Evolutionary conservation across 2,797 vertebrate species (phyloP).

Genomic region (Anisognathus igniventris): DNA sequence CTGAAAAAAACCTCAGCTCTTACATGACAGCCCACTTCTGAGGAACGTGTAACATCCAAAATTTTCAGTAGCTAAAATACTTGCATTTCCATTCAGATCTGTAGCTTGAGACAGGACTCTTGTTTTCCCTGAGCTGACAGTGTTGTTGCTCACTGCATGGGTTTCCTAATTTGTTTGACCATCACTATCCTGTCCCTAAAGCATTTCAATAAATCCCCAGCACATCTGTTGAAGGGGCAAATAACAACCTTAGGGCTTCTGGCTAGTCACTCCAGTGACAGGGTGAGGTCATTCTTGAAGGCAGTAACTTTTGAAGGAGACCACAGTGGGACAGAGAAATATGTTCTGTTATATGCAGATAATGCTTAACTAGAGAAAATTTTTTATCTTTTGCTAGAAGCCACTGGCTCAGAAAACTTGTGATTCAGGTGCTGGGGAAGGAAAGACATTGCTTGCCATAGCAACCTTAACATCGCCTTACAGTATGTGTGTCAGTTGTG

Average conservation of each 20-base stretch:
- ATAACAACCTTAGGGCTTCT: not conserved
- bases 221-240: not conserved
- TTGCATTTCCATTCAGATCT: not conserved
- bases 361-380: not conserved
- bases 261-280: not conserved
- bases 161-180: not conserved
- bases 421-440: conserved; percentile 35
- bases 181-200: not conserved
- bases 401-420: conserved; percentile 54
- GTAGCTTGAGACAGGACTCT: not conserved
- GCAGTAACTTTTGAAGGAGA: not conserved
- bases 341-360: not conserved
- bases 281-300: not conserved
- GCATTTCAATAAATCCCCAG: not conserved
- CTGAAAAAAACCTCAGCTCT: not conserved
- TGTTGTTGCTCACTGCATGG: not conserved
- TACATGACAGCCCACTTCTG: not conserved
- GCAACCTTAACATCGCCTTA: conserved; percentile 69
- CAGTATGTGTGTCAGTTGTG: conserved; percentile 42
- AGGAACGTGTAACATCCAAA: not conserved
- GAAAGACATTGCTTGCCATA: conserved; percentile 64
- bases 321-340: not conserved
- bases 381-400: not conserved
- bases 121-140: not conserved
- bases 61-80: not conserved